Conservation (phyloP, 2,113 vertebrate genomes). For the Cebus imitator region DNA sequence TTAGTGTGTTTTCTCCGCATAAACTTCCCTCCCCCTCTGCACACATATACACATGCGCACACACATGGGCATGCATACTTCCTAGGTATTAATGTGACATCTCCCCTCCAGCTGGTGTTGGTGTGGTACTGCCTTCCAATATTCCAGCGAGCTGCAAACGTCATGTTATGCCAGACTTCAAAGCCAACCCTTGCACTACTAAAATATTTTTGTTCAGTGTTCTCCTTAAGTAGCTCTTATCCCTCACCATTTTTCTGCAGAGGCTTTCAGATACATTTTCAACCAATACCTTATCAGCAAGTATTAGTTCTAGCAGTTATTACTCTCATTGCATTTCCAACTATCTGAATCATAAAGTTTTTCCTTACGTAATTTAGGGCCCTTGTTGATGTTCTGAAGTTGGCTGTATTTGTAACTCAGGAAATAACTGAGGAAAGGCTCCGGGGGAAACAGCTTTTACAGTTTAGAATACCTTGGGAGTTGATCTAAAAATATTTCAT, state of each 20-base stretch:
- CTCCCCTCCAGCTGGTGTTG: too few species aligned
- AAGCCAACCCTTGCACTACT: not conserved
- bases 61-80: not conserved
- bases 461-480: conserved; percentile 63
- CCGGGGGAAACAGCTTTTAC: conserved; percentile 48
- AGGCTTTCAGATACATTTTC: not conserved
- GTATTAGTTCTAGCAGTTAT: conserved; percentile 42
- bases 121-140: not conserved
- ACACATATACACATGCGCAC: not conserved
- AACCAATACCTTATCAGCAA: conserved; percentile 22
- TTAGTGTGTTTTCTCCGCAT: not conserved
- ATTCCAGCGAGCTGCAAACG: not conserved
- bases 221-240: not conserved
- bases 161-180: not conserved
- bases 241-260: not conserved
- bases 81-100: not conserved
- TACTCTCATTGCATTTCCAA: not conserved
- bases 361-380: conserved; percentile 48
- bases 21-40: too few species aligned
- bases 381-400: conserved; percentile 28
- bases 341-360: conserved; percentile 55
- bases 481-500: conserved; percentile 63
- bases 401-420: conserved; percentile 60
- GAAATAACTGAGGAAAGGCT: conserved; percentile 58
- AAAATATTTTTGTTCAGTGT: not conserved